Base-by-base conservation (phyloP, 2,113 vertebrate species). In the Larimichthys polyactis region DNA sequence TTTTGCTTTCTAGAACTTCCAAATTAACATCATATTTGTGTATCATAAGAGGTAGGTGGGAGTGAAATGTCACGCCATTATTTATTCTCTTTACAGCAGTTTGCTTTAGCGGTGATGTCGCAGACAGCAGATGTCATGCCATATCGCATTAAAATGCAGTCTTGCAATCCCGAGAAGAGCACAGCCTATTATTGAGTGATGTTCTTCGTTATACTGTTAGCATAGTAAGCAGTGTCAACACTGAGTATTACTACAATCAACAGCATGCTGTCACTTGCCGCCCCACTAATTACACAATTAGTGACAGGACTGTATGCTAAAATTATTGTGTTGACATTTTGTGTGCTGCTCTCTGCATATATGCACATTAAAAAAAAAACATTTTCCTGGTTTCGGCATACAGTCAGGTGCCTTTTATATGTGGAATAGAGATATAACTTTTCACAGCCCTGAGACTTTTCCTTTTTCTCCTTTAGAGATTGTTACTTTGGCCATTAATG, bases 191-290 rank as follows among this genome's bases (percentile, higher is more conserved):
- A 88, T 59, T 82, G 54, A 85, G 73, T 46, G 17, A 76, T 54
- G 59, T 68, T 78, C 14, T 71, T 83, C 40, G 71, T 72, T 80
- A 20, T 32, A 19, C 48, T 85, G 76, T 89, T 88, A 74, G 66
- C 81, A 82, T 73, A 62, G 64, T 82, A 72, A 87, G 79, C 78
- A 72, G 15, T 79, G 78, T 85, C 52, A 81, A 36, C 69, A 78
- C 20, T n/a, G 19, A 72, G 70, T 76, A 58, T 76, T 74, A 78
- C n/a, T 64, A 48, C 43, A 77, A 73, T 75, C 58, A 78, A 58
- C 60, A 81, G 49, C 74, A 75, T 19, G 19, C 40, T 74, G 79
- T 78, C 79, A 57, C 17, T 57, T 70, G 27, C 10, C 36, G 17
- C 46, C 20, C 43, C 4, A 24, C 40, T 85, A 87, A 90, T 83